These are phyloP conservation scores for Cygnus olor DNA, from an alignment of 2,797 vertebrate genomes.

Conservation along the genomic window DNA sequence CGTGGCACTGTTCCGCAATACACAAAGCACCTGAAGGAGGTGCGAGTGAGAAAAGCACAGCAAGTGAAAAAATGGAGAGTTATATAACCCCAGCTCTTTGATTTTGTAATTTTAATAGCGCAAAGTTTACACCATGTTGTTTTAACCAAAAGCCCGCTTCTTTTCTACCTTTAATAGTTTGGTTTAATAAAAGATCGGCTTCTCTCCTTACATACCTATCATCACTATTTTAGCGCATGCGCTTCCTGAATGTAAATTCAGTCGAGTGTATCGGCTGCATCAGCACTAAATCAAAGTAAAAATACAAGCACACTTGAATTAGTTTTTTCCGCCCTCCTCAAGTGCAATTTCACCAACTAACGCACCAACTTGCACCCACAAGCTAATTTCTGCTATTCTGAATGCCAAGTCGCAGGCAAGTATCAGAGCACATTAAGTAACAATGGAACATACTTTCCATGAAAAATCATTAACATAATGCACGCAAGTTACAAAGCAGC, in stretches of 20 bases:
- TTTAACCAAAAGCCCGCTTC: constrained; percentile 16
- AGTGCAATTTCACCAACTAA: neutral
- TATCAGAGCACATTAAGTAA: neutral
- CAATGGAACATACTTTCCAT: neutral
- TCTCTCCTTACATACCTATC: neutral
- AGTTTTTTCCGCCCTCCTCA: neutral
- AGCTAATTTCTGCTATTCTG: neutral
- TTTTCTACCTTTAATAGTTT: constrained; percentile 4
- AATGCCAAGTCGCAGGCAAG: neutral
- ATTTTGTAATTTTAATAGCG: neutral
- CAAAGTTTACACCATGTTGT: neutral
- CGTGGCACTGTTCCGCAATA: neutral
- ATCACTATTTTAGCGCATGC: neutral
- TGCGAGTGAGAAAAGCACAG: neutral
- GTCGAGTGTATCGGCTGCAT: neutral
- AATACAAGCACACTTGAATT: neutral
- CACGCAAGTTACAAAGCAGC: neutral
- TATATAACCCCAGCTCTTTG: neutral
- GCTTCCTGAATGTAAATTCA: constrained; percentile 16
- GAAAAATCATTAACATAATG: neutral
- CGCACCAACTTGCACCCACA: neutral
- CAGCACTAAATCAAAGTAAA: neutral
- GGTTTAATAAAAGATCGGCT: constrained; percentile 37
- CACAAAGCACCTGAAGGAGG: neutral
- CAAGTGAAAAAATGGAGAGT: neutral